Conservation (phyloP, 2,113 vertebrate species). For the Dolichallabes microphthalmus region DNA sequence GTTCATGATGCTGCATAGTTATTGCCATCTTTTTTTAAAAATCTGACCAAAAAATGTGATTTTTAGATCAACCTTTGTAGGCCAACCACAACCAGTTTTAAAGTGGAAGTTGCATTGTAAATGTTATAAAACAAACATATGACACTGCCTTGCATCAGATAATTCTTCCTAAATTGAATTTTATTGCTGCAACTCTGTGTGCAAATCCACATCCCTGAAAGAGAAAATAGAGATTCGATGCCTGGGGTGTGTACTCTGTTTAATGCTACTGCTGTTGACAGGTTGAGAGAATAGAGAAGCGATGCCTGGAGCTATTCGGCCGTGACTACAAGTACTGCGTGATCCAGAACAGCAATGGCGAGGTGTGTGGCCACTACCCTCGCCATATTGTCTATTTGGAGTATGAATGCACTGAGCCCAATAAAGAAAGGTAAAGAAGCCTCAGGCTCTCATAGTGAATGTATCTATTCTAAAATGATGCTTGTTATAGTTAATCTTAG, state of each 20-base stretch:
- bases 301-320: constrained; percentile 89
- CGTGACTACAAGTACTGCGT: constrained; percentile 93
- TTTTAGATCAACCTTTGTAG: neutral
- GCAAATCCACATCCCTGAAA: neutral
- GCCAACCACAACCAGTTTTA: neutral
- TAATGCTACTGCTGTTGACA: constrained; percentile 53
- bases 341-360: constrained; percentile 87
- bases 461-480: neutral
- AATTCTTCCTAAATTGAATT: neutral
- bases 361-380: constrained; percentile 93
- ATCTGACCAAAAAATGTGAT: neutral
- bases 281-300: constrained; percentile 88
- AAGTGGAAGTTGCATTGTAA: neutral
- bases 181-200: neutral
- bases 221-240: neutral
- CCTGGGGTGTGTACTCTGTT: neutral
- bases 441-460: neutral
- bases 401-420: constrained; percentile 80
- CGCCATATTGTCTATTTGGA: constrained; percentile 92
- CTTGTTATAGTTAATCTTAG: neutral
- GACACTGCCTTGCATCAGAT: neutral
- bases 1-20: neutral
- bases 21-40: too few species aligned
- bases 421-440: constrained; percentile 80
- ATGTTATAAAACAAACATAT: neutral